Base-by-base conservation (phyloP, 2,113 vertebrate species). In the Erythrocercus mccallii region DNA sequence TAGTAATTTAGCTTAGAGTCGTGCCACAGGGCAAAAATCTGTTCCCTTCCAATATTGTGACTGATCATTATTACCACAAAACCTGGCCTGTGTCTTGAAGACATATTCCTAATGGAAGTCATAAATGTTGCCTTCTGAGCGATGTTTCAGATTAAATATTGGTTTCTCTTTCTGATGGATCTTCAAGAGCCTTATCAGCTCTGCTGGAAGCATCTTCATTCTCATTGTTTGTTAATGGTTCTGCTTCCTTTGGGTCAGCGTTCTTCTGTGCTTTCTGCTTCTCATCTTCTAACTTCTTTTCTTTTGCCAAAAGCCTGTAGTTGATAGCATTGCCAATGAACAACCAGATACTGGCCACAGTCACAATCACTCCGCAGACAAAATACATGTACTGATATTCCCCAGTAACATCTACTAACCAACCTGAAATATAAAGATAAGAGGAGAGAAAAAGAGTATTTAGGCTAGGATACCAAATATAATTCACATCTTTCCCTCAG, bases 321-420 rank as follows among this genome's bases (percentile, higher is more conserved):
- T 99, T 99, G 72, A 99, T 98, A 92, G 98, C 97, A 97, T 99
- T 99, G 28, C 99, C 99, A 71, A 99, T 98, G 94, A 99, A 99
- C 56, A 99, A 98, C 98, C 99, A 99, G 88, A 99, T 97, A 62
- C 99, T 99, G 85, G 99, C 97, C 16, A 98, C 12, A 51, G 98
- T 98, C 51, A 99, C 99, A 42, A 99, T 94, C 14, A 94, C 79
- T 13, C 99, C 99, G 5, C 99, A 99, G 97, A 98, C 98, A 57
- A 99, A 96, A 92, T 99, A 99, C 99, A 99, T 99, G 91, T 98
- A 99, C 95, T 98, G 98, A 94, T 99, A 99, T 81, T 98, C 98
- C 91, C 98, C 97, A 38, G 99, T 99, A 95, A 99, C 17, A 86
- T 99, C 99, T 19, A 99, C 99, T 94, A 99, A 95, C 97, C 98